phyloP scores from a whole-genome alignment of 2,797 vertebrate species.

The Sebastes umbrosus region DNA sequence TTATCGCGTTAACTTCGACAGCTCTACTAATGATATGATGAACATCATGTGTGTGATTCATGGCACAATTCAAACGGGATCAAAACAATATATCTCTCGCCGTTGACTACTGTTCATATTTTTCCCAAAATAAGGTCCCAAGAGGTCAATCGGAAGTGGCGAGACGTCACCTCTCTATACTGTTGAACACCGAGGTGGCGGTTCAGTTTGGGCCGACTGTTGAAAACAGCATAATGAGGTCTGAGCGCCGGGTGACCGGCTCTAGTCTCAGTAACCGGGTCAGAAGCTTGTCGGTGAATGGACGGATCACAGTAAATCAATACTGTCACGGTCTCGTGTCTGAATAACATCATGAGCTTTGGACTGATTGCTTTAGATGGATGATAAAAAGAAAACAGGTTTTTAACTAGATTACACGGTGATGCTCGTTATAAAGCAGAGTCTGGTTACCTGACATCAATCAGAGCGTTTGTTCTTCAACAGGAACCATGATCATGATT shows the following conservation, averaged over 20 bases:
- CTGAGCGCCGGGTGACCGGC: neutral
- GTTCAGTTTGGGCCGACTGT: neutral
- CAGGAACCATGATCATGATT: slow-evolving; percentile 1
- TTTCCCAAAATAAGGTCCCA: no score
- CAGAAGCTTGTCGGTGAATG: neutral
- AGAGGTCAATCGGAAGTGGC: no score
- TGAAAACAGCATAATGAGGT: neutral
- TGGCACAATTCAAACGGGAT: no score
- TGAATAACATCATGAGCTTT: neutral
- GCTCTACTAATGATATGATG: no score
- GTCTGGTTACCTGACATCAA: slow-evolving; percentile 28
- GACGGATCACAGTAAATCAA: neutral
- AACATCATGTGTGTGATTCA: no score
- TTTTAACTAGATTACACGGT: slow-evolving; percentile 30
- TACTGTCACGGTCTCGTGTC: neutral
- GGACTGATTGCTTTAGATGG: slow-evolving; percentile 1
- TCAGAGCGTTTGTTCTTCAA: slow-evolving; percentile 23
- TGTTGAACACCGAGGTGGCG: no score
- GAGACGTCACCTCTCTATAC: no score
- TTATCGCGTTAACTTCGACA: no score
- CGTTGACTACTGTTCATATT: no score
- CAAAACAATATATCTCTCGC: no score
- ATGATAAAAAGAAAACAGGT: neutral
- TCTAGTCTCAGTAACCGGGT: neutral
- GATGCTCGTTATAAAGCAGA: neutral